Evolutionary conservation across 2,113 vertebrate species (phyloP).

Genomic region (Eurystomus gularis): DNA sequence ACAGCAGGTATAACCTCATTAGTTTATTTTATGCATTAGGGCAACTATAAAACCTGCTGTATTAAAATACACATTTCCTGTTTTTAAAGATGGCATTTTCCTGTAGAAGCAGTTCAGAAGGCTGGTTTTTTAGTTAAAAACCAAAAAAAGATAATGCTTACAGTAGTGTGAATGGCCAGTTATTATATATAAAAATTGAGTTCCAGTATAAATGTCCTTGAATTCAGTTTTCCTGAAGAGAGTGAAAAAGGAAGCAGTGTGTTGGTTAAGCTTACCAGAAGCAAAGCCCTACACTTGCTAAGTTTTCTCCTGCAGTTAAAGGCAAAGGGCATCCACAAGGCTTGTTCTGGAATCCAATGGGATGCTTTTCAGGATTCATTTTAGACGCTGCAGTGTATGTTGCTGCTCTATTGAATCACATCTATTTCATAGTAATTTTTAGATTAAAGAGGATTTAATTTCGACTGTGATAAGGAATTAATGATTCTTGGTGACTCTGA

Average conservation of each 20-base stretch:
- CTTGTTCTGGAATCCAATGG: background rate
- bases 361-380: background rate
- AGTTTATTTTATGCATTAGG: background rate
- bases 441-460: slow-evolving; percentile 15
- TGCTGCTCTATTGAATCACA: background rate
- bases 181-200: background rate
- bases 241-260: background rate
- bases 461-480: slow-evolving; percentile 4
- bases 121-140: background rate
- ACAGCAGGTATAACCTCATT: background rate
- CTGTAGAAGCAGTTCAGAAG: background rate
- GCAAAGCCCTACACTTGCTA: background rate
- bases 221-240: background rate
- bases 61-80: background rate
- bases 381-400: background rate
- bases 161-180: background rate
- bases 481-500: slow-evolving; percentile 2
- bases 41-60: background rate
- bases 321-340: background rate
- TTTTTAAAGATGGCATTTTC: background rate
- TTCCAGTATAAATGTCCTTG: background rate
- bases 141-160: background rate
- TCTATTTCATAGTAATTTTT: slow-evolving; percentile 15
- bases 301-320: background rate
- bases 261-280: background rate